Conservation (phyloP, 1,140 invertebrate species). For the Halesus radiatus region DNA sequence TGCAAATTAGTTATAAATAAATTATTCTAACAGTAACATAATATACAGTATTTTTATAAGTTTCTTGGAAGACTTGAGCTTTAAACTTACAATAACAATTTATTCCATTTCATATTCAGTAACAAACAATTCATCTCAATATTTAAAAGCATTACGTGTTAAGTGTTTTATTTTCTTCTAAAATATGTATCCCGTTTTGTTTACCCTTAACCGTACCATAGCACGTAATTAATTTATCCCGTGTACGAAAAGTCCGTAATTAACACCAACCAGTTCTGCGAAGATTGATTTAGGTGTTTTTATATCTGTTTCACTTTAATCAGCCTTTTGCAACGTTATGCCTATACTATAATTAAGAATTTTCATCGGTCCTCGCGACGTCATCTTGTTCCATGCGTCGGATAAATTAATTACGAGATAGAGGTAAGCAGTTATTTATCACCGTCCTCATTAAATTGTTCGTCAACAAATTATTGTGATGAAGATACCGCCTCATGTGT, state of each 20-base stretch:
- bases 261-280: constrained; percentile 2
- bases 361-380: constrained; percentile 1
- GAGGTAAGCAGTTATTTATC: constrained; percentile 4
- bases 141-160: too few species aligned
- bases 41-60: too few species aligned
- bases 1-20: too few species aligned
- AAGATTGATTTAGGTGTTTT: constrained; percentile 1
- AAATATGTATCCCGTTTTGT: too few species aligned
- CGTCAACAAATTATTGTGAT: constrained; percentile 2
- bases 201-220: background rate
- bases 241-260: background rate
- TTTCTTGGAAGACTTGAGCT: too few species aligned
- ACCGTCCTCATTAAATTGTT: background rate
- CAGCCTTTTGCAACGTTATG: background rate
- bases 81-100: too few species aligned
- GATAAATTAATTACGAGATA: constrained; percentile 1
- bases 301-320: background rate
- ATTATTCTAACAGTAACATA: too few species aligned
- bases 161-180: too few species aligned
- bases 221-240: background rate
- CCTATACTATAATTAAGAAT: constrained; percentile 6
- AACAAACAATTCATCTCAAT: too few species aligned
- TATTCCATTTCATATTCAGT: too few species aligned
- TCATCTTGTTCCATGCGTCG: background rate
- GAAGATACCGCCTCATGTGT: background rate